A percentile compares a stretch with the other conserved stretches of the same genome.
These are phyloP conservation scores for Temnothorax longispinosus DNA, from an alignment of 1,140 invertebrate genomes.

Conservation along the genomic window DNA sequence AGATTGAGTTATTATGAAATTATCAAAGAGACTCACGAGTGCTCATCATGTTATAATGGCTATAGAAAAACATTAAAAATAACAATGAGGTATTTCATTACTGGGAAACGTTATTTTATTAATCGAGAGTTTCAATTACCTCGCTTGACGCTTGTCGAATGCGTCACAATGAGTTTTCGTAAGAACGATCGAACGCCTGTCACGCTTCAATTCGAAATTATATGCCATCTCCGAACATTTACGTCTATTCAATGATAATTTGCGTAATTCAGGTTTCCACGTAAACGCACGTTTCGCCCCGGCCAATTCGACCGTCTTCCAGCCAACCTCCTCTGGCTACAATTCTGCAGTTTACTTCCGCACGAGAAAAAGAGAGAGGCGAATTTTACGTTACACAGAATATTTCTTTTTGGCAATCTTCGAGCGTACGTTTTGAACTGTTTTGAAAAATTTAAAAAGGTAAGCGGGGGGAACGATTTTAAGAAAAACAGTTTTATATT, in stretches of 20 bases:
- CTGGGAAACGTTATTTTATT: neutral
- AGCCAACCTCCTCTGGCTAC: neutral
- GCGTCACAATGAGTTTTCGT: neutral
- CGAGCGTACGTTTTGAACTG: neutral
- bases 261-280: conserved; percentile 49
- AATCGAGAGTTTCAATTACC: neutral
- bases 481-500: conserved; percentile 13
- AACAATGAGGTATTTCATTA: neutral
- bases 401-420: neutral
- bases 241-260: conserved; percentile 51
- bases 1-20: conserved; percentile 10
- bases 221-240: conserved; percentile 32
- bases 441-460: neutral
- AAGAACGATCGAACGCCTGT: neutral
- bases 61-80: neutral
- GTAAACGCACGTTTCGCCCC: conserved; percentile 26
- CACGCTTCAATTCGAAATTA: conserved; percentile 29
- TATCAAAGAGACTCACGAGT: neutral
- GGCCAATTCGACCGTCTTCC: conserved; percentile 38
- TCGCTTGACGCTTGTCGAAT: neutral
- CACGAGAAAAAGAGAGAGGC: neutral
- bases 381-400: conserved; percentile 27
- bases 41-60: neutral
- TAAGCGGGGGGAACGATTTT: neutral
- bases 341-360: conserved; percentile 37